A percentile compares a stretch with the other conserved stretches of the same genome.
Evolutionary conservation across 2,113 vertebrate genomes (phyloP).

Genomic region (Sprattus sprattus): DNA sequence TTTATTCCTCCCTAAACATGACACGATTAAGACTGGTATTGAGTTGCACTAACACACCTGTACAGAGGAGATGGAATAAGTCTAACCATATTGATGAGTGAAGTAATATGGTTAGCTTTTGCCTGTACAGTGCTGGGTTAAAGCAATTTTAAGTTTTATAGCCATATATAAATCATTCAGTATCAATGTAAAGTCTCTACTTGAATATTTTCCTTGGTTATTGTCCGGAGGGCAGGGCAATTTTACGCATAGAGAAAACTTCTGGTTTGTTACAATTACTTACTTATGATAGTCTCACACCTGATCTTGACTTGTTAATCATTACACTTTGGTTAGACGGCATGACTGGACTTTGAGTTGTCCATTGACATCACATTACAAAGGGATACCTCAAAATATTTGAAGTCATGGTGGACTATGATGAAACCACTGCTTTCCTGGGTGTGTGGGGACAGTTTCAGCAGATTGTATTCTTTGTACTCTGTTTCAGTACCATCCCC

Average conservation of each 20-base stretch:
- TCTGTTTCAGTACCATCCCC: constrained; percentile 33
- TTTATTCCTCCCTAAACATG: too few species aligned
- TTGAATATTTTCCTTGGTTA: too few species aligned
- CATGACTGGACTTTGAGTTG: not conserved
- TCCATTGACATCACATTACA: not conserved
- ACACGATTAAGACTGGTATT: too few species aligned
- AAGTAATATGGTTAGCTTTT: not conserved
- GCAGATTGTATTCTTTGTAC: constrained; percentile 47
- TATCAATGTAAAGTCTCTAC: too few species aligned
- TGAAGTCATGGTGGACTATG: constrained; percentile 59
- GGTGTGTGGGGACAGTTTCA: constrained; percentile 66
- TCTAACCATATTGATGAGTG: not conserved
- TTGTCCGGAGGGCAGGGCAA: too few species aligned
- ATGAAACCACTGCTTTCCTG: constrained; percentile 54
- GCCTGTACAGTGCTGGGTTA: too few species aligned
- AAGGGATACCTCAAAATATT: not conserved
- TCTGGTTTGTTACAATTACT: too few species aligned
- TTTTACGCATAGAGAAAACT: too few species aligned
- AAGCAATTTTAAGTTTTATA: too few species aligned
- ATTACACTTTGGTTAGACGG: not conserved
- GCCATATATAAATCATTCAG: too few species aligned
- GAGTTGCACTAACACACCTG: not conserved
- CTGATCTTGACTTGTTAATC: not conserved
- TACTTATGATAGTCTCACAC: too few species aligned
- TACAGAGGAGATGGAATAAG: not conserved